These are phyloP conservation scores for Bovichtus variegatus DNA, from an alignment of 2,797 vertebrate species.

Conservation along the genomic window DNA sequence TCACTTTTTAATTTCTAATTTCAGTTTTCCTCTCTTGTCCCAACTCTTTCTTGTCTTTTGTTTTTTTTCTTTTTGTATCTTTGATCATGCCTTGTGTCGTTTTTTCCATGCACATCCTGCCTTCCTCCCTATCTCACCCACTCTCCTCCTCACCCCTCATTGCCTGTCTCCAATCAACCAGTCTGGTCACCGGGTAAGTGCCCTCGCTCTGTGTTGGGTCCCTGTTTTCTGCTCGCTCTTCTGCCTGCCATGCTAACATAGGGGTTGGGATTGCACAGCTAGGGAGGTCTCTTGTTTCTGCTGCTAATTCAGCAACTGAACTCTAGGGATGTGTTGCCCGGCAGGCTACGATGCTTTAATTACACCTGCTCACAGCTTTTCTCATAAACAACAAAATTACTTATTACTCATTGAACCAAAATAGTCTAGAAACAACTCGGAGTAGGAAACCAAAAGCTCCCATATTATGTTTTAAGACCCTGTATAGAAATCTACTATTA, in stretches of 20 bases:
- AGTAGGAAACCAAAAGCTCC: background rate
- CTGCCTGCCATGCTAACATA: conserved; percentile 75
- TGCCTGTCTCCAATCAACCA: conserved; percentile 93
- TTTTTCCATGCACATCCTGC: conserved; percentile 80
- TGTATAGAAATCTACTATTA: background rate
- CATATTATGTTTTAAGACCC: background rate
- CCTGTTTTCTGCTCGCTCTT: conserved; percentile 78
- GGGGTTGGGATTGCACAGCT: conserved; percentile 10
- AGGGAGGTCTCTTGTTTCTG: conserved; percentile 19
- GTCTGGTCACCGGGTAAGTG: conserved; percentile 99
- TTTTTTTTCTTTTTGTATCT: conserved; percentile 70
- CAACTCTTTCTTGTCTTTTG: conserved; percentile 76
- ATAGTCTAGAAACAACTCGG: background rate
- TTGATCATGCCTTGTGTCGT: conserved; percentile 83
- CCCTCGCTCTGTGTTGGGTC: conserved; percentile 71
- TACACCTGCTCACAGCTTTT: background rate
- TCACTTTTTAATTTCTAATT: conserved; percentile 86
- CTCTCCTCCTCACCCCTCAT: conserved; percentile 81
- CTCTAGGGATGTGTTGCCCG: background rate
- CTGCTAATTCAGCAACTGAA: conserved; percentile 25
- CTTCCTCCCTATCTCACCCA: conserved; percentile 82
- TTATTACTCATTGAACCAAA: background rate
- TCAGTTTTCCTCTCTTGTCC: conserved; percentile 85
- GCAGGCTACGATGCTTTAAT: conserved; percentile 1
- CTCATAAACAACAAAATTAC: background rate